Conservation (phyloP, 2,113 vertebrate genomes). For the western clawed frog (Xenopus tropicalis) region DNA sequence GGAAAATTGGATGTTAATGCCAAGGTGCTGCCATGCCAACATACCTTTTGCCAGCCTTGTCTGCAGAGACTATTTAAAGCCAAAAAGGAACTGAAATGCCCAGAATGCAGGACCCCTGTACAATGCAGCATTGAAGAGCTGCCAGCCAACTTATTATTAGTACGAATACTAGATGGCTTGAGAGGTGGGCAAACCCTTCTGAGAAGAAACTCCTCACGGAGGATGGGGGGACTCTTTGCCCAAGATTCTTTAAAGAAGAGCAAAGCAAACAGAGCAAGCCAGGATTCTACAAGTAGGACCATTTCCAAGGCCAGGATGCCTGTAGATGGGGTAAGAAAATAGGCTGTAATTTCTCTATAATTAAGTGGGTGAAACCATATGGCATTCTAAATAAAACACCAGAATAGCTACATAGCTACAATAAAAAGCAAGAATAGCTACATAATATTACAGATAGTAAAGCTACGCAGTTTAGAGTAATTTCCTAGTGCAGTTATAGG, state of each 20-base stretch:
- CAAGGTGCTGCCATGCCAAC: conserved; percentile 93
- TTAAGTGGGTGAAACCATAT: too few relatives aligned
- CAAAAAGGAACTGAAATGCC: conserved; percentile 78
- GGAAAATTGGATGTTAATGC: conserved; percentile 80
- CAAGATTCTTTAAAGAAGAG: conserved; percentile 57
- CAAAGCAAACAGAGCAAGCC: conserved; percentile 58
- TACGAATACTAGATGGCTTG: conserved; percentile 79
- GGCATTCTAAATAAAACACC: too few relatives aligned
- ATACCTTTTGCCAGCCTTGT: conserved; percentile 88
- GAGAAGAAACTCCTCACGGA: conserved; percentile 58
- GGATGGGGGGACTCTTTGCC: conserved; percentile 54
- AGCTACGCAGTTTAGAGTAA: too few relatives aligned
- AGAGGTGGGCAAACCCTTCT: conserved; percentile 48
- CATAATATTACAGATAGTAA: too few relatives aligned
- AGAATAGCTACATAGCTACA: too few relatives aligned
- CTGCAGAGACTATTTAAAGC: conserved; percentile 76
- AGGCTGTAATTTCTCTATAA: not conserved
- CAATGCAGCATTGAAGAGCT: conserved; percentile 78
- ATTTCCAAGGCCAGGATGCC: conserved; percentile 59
- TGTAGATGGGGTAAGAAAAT: conserved; percentile 72
- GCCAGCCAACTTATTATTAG: conserved; percentile 80
- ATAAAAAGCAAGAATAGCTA: too few relatives aligned
- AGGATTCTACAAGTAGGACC: conserved; percentile 60
- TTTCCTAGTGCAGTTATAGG: too few relatives aligned
- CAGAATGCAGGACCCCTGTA: conserved; percentile 77